Evolutionary conservation across 2,888 invertebrate genomes (phyloP).

Genomic region (Nematopogon swammerdamellus): DNA sequence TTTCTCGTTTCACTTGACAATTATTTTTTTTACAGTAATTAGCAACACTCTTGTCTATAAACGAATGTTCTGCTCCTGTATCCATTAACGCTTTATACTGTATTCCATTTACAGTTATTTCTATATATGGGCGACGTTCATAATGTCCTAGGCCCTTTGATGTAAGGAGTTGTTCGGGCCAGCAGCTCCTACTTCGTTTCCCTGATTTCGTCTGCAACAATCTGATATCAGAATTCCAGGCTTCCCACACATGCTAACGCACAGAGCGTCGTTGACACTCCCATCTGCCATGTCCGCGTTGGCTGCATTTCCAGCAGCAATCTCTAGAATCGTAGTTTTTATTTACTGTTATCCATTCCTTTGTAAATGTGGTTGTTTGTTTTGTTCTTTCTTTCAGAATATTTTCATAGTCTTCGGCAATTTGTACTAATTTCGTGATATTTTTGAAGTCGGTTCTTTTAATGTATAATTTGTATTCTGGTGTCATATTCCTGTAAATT

Average conservation of each 20-base stretch:
- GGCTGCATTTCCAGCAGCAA: not conserved
- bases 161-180: not conserved
- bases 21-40: not conserved
- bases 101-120: not conserved
- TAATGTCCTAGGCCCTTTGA: not conserved
- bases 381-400: not conserved
- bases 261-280: not conserved
- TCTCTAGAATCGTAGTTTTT: not conserved
- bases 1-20: not conserved
- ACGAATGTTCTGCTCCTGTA: not conserved
- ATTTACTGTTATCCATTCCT: not conserved
- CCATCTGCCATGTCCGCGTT: not conserved
- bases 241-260: not conserved
- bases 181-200: not conserved
- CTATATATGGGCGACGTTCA: not conserved
- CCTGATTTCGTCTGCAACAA: not conserved
- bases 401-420: not conserved
- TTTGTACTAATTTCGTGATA: not conserved
- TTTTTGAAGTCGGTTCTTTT: not conserved
- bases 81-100: not conserved
- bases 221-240: not conserved
- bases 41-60: not conserved
- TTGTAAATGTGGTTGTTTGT: not conserved
- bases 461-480: not conserved
- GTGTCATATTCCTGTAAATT: not conserved